Conservation (phyloP, 2,113 vertebrate species). For the Lasiurus cinereus region DNA sequence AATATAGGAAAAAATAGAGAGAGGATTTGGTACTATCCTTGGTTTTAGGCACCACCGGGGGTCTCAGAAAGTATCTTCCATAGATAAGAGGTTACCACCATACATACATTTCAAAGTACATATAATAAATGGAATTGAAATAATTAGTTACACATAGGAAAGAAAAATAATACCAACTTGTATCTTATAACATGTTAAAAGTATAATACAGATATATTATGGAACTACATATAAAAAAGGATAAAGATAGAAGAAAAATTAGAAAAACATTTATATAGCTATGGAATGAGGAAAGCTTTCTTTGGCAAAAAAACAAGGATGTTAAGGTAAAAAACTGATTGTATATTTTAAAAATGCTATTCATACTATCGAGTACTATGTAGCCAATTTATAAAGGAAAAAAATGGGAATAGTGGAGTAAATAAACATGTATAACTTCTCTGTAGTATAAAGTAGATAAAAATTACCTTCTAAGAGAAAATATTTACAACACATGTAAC, state of each 20-base stretch:
- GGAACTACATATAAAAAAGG: background rate
- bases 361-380: background rate
- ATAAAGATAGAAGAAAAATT: background rate
- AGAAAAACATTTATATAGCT: background rate
- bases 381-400: background rate
- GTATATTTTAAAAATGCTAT: background rate
- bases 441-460: background rate
- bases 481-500: background rate
- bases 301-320: background rate
- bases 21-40: no score
- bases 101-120: background rate
- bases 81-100: background rate
- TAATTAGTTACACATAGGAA: background rate
- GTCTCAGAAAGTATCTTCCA: background rate
- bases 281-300: background rate
- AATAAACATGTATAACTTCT: background rate
- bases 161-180: background rate
- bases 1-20: background rate
- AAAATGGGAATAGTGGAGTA: background rate
- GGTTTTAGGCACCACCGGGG: background rate
- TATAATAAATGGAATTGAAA: background rate
- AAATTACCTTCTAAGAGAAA: slow-evolving; percentile 34
- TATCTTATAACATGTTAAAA: background rate
- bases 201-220: slow-evolving; percentile 34
- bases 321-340: background rate